A percentile compares a stretch with the other conserved stretches of the same genome.
phyloP scores from a whole-genome alignment of 2,888 invertebrate species.

The Plebejus melissa region DNA sequence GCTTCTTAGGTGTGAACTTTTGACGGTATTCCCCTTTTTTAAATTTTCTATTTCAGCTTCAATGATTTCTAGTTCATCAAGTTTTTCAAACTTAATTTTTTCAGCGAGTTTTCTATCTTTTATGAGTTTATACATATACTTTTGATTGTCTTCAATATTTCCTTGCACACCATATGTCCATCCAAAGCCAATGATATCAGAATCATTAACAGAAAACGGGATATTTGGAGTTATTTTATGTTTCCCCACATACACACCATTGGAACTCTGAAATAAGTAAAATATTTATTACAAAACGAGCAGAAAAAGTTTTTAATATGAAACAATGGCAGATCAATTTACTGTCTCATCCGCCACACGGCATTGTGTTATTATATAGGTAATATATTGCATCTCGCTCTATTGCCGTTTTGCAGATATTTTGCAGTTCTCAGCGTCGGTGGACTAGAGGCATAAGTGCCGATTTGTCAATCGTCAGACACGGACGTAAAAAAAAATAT shows the following conservation, averaged over 20 bases:
- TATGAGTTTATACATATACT: constrained; percentile 59
- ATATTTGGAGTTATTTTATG: constrained; percentile 54
- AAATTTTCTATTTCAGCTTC: constrained; percentile 44
- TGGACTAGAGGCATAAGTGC: too few relatives aligned
- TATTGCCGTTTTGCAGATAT: too few relatives aligned
- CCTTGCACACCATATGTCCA: constrained; percentile 52
- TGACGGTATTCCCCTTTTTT: constrained; percentile 26
- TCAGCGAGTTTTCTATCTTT: constrained; percentile 44
- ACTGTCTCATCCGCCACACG: too few relatives aligned
- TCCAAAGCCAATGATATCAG: constrained; percentile 78
- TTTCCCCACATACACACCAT: constrained; percentile 78
- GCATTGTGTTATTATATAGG: too few relatives aligned
- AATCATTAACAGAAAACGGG: constrained; percentile 54
- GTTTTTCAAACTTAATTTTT: constrained; percentile 54
- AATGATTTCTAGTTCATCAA: constrained; percentile 50
- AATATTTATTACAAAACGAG: background rate
- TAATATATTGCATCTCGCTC: too few relatives aligned
- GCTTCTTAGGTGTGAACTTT: constrained; percentile 2
- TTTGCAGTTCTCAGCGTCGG: too few relatives aligned
- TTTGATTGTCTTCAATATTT: constrained; percentile 55
- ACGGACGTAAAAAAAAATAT: too few relatives aligned
- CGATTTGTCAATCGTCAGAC: too few relatives aligned
- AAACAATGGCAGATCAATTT: too few relatives aligned
- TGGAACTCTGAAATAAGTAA: constrained; percentile 70
- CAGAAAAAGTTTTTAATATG: background rate